These are phyloP conservation scores for Metacarcinus magister DNA, from an alignment of 2,888 invertebrate genomes.

Conservation along the genomic window DNA sequence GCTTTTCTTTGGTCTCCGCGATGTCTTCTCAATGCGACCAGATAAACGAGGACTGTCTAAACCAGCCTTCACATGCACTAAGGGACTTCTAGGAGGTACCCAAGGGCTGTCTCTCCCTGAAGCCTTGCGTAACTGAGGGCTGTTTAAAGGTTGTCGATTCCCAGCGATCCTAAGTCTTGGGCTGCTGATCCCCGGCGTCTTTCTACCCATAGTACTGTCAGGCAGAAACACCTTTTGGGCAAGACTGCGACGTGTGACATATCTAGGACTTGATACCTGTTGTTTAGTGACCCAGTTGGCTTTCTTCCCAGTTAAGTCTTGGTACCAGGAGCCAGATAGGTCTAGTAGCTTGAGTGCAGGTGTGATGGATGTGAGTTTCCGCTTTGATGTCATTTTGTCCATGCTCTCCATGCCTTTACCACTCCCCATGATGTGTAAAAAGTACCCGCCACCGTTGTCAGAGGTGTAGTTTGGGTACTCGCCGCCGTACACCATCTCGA, in stretches of 20 bases:
- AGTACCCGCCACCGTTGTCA: not conserved
- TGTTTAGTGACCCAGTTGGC: not conserved
- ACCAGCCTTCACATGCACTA: slow-evolving; percentile 42
- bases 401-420: slow-evolving; percentile 1
- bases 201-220: not conserved
- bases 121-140: slow-evolving; percentile 40
- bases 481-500: slow-evolving; percentile 42
- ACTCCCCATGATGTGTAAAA: slow-evolving; percentile 66
- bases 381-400: not conserved
- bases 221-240: not conserved
- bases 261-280: slow-evolving; percentile 16
- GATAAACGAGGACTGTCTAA: slow-evolving; percentile 62
- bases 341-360: slow-evolving; percentile 2
- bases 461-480: not conserved
- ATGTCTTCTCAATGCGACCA: slow-evolving; percentile 63
- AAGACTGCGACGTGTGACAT: slow-evolving; percentile 32
- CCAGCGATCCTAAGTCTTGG: not conserved
- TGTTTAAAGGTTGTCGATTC: not conserved
- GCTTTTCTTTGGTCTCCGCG: slow-evolving; percentile 72
- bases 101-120: slow-evolving; percentile 56
- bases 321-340: not conserved
- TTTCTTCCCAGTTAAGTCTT: not conserved
- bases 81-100: not conserved
- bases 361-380: slow-evolving; percentile 26
- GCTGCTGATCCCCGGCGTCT: slow-evolving; percentile 13